Base-by-base conservation (phyloP, 2,113 vertebrate genomes). In the Pontoporia blainvillei region DNA sequence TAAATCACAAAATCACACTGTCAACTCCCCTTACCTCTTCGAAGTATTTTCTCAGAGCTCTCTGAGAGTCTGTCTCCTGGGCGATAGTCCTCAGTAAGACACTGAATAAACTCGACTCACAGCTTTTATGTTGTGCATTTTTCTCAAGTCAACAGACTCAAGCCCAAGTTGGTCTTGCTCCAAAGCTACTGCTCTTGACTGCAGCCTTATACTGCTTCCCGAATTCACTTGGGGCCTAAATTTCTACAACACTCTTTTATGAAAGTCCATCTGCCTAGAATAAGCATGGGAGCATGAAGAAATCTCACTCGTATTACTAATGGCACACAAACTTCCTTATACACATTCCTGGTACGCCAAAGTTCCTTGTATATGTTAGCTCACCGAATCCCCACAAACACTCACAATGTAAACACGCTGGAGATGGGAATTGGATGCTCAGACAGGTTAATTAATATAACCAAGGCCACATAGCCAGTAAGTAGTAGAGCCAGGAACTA, bases 341-440 rank as follows among this genome's bases (percentile, higher is more conserved):
- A 8, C 11, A 29, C 0, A 21, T 7, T 41, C 36, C 7, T 57
- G 17, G 31, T 21, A 41, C 0, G 1, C 29, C 52, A 6, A 5
- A 46, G 5, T 36, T 69, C n/a, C 41, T 54, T 36, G 25, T 6
- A 36, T 46, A 6, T n/a, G 23, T 61, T 23, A 73, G 39, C 52
- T 92, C 85, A 7, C n/a, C 44, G 34, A 67, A 66, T 73, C 12
- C 41, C 18, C 66, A 64, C 44, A 69, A 21, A 20, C 54, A 39
- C 17, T 36, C 13, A 9, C 31, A 66, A 52, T 9, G 49, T 14
- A 83, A 86, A 36, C 27, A 94, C 13, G 8, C 27, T 69, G 36
- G 52, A 87, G n/a, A 89, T 52, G n/a, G 46, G 8, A 67, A 6
- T 0, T 62, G 41, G n/a, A 21, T 4, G 15, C 27, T 21, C 36